These are phyloP conservation scores for Rhizomys pruinosus DNA, from an alignment of 2,113 vertebrate genomes.

Conservation along the genomic window DNA sequence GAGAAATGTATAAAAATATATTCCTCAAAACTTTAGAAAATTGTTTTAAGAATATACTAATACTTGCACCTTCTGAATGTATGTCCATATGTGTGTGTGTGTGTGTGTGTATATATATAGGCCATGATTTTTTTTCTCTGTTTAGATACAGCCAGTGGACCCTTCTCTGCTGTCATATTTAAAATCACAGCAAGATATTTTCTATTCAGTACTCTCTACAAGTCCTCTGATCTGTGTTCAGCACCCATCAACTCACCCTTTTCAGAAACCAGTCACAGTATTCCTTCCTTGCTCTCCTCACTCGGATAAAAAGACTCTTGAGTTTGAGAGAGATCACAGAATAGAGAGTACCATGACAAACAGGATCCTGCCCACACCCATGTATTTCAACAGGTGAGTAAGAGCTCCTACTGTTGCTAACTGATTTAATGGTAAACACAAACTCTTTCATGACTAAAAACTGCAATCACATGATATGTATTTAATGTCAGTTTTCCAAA, in stretches of 20 bases:
- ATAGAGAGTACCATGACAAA: slow-evolving; percentile 66
- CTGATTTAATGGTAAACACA: neutral
- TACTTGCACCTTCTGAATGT: neutral
- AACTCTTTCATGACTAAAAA: neutral
- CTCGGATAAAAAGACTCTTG: slow-evolving; percentile 84
- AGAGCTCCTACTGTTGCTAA: neutral
- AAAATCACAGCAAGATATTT: slow-evolving; percentile 87
- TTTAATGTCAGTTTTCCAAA: neutral
- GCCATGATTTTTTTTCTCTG: slow-evolving; percentile 19
- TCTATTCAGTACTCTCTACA: slow-evolving; percentile 85
- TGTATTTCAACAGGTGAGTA: slow-evolving; percentile 78
- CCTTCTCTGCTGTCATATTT: slow-evolving; percentile 86
- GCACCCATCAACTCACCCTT: slow-evolving; percentile 87
- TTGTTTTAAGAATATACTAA: neutral
- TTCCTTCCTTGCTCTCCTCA: slow-evolving; percentile 90
- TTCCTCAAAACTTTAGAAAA: slow-evolving; percentile 14
- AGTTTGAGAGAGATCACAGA: slow-evolving; percentile 73
- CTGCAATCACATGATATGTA: neutral
- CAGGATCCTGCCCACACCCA: slow-evolving; percentile 58
- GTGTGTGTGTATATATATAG: neutral
- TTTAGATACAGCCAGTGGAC: slow-evolving; percentile 91
- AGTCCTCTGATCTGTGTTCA: slow-evolving; percentile 89
- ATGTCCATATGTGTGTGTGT: neutral
- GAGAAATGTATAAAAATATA: neutral
- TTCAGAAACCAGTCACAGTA: slow-evolving; percentile 86